Evolutionary conservation across 2,888 invertebrate genomes (phyloP).

Genomic region (Smittia aterrima): DNA sequence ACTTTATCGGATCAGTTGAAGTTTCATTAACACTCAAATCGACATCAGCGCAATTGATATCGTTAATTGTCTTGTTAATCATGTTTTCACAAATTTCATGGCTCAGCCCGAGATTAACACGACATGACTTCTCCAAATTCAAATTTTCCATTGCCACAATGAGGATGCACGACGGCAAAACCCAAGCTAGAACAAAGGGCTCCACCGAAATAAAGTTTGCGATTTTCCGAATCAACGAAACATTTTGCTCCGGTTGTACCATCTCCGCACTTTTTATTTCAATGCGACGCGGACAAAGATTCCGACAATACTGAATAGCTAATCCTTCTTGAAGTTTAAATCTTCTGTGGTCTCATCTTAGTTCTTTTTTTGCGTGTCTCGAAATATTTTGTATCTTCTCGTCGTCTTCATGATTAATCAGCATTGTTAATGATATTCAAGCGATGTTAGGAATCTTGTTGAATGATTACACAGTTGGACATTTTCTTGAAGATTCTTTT

Average conservation of each 20-base stretch:
- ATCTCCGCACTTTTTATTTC: neutral
- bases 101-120: constrained; percentile 51
- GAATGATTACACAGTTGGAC: too few species aligned
- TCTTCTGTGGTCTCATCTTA: neutral
- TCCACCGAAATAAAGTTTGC: constrained; percentile 46
- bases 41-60: constrained; percentile 50
- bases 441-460: too few species aligned
- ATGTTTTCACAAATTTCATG: constrained; percentile 49
- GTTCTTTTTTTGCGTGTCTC: too few species aligned
- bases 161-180: constrained; percentile 43
- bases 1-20: neutral
- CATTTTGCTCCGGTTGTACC: neutral
- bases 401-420: too few species aligned
- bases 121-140: constrained; percentile 51
- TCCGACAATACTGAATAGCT: neutral
- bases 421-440: too few species aligned
- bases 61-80: constrained; percentile 49
- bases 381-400: too few species aligned
- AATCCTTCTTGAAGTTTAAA: neutral
- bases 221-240: neutral
- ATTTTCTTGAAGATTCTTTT: too few species aligned
- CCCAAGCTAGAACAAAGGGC: constrained; percentile 51
- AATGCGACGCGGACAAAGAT: neutral
- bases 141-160: constrained; percentile 51
- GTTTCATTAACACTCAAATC: neutral